Evolutionary conservation across 2,888 invertebrate species (phyloP).

Genomic region (Ashinkailepas kermadecensis): DNA sequence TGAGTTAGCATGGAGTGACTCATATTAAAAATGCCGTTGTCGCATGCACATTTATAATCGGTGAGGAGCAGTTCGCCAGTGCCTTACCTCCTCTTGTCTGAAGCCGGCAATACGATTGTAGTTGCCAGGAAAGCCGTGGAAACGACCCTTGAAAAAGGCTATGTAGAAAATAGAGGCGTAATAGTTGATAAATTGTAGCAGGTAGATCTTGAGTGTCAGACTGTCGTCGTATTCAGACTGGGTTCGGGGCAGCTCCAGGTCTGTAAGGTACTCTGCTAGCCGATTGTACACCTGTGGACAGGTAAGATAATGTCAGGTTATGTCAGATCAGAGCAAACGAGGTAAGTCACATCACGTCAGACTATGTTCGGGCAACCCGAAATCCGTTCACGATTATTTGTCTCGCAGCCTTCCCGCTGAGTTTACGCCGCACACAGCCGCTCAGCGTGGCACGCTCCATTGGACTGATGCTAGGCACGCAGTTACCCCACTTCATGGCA

Average conservation of each 20-base stretch:
- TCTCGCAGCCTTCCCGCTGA: too few species aligned
- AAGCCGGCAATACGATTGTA: conserved; percentile 65
- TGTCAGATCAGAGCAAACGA: too few species aligned
- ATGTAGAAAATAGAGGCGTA: conserved; percentile 96
- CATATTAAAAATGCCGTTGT: too few species aligned
- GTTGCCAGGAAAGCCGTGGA: conserved; percentile 72
- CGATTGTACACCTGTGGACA: conserved; percentile 42
- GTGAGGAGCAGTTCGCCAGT: too few species aligned
- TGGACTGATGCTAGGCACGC: too few species aligned
- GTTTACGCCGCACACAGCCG: too few species aligned
- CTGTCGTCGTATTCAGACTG: conserved; percentile 95
- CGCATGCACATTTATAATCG: too few species aligned
- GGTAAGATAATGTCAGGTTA: neutral
- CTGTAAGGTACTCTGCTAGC: conserved; percentile 79
- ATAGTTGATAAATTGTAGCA: conserved; percentile 92
- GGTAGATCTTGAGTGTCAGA: conserved; percentile 84
- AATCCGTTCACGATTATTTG: too few species aligned
- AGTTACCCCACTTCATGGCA: too few species aligned
- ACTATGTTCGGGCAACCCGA: neutral
- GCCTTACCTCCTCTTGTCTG: conserved; percentile 74
- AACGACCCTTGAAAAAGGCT: conserved; percentile 80
- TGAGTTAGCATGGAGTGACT: too few species aligned
- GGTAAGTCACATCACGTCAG: neutral
- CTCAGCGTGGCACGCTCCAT: too few species aligned
- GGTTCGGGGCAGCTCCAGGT: conserved; percentile 72